These are phyloP conservation scores for Tiliacea aurago DNA, from an alignment of 2,888 invertebrate genomes.

Conservation along the genomic window DNA sequence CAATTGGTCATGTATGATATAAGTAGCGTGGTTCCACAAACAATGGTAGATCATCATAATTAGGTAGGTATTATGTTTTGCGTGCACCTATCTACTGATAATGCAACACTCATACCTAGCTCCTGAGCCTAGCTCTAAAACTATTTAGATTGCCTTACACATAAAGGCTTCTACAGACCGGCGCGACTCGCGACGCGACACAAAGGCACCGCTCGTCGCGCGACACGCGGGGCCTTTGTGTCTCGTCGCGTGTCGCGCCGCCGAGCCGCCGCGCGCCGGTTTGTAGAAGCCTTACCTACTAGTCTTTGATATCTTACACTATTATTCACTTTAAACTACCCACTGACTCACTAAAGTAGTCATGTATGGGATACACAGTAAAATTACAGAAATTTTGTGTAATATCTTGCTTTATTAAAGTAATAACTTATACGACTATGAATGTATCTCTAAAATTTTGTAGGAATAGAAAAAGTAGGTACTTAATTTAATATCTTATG, in stretches of 20 bases:
- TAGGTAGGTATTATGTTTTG: too few species aligned
- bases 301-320: conserved; percentile 20
- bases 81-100: too few species aligned
- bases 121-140: not conserved
- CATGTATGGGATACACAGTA: conserved; percentile 36
- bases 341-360: conserved; percentile 13
- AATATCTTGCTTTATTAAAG: conserved; percentile 50
- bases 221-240: too few species aligned
- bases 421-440: conserved; percentile 50
- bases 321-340: conserved; percentile 42
- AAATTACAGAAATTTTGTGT: conserved; percentile 38
- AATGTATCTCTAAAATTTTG: conserved; percentile 37
- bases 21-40: not conserved
- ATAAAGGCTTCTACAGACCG: too few species aligned
- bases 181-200: too few species aligned
- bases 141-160: not conserved
- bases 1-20: not conserved
- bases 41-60: not conserved
- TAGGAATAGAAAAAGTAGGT: conserved; percentile 9
- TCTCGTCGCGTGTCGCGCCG: too few species aligned
- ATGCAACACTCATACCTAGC: not conserved
- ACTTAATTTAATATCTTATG: conserved; percentile 6
- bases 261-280: too few species aligned
- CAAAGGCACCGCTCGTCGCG: too few species aligned
- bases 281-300: too few species aligned